Conservation (phyloP, 2,888 invertebrate genomes). For the Psococerastis gibbosa region DNA sequence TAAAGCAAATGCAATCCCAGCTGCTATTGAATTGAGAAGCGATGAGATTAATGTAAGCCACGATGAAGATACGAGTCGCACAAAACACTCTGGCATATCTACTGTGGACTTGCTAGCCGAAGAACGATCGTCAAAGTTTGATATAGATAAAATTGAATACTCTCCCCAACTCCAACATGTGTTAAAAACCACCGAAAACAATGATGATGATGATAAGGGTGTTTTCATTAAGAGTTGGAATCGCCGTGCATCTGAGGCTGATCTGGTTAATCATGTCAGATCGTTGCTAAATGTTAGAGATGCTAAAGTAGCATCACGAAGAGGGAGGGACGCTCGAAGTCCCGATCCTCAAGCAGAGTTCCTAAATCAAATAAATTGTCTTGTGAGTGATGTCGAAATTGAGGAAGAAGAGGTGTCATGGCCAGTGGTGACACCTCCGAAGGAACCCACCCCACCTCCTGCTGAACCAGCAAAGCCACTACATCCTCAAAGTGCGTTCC, state of each 20-base stretch:
- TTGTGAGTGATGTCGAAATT: not conserved
- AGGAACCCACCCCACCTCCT: not conserved
- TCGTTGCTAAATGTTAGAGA: not conserved
- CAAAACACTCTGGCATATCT: no score
- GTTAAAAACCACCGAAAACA: not conserved
- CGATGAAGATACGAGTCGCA: no score
- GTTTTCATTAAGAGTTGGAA: not conserved
- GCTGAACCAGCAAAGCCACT: no score
- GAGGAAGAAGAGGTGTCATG: not conserved
- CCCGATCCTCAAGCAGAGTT: not conserved
- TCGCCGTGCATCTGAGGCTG: not conserved
- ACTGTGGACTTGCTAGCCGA: no score
- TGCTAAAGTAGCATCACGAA: not conserved
- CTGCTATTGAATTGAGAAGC: no score
- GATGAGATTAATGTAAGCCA: no score
- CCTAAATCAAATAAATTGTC: not conserved
- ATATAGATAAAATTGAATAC: not conserved
- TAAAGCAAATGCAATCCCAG: no score
- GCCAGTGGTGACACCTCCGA: not conserved
- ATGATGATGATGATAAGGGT: not conserved
- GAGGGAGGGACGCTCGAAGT: not conserved
- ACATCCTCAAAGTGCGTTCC: not conserved
- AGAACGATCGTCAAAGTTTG: no score
- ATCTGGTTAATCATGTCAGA: not conserved
- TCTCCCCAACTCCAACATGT: not conserved